Conservation (phyloP, 1,140 invertebrate genomes). For the Hylaeus anthracinus region DNA sequence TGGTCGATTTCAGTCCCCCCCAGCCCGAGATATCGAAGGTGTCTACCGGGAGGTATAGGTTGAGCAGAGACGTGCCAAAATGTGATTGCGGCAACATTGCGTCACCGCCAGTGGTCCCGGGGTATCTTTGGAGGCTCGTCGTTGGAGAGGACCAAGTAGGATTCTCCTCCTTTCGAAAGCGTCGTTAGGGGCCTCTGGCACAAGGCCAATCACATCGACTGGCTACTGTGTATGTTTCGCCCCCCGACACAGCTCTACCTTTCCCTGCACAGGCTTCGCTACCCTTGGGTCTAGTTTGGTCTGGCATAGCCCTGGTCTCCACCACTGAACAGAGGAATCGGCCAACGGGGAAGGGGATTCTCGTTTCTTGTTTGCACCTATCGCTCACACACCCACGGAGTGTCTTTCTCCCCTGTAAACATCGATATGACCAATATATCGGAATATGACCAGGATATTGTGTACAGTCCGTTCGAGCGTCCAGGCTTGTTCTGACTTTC, state of each 20-base stretch:
- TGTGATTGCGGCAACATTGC: slow-evolving; percentile 79
- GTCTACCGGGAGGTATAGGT: slow-evolving; percentile 53
- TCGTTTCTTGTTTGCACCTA: slow-evolving; percentile 78
- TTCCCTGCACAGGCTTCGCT: slow-evolving; percentile 29
- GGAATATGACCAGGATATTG: slow-evolving; percentile 69
- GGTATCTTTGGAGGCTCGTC: slow-evolving; percentile 74
- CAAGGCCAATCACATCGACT: slow-evolving; percentile 78
- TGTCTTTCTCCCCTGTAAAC: slow-evolving; percentile 63
- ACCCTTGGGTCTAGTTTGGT: slow-evolving; percentile 57
- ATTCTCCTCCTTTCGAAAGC: slow-evolving; percentile 78
- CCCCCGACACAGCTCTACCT: slow-evolving; percentile 63
- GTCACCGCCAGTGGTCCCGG: slow-evolving; percentile 72
- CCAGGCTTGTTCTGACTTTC: slow-evolving; percentile 18
- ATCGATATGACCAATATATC: slow-evolving; percentile 74
- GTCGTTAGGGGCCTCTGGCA: slow-evolving; percentile 78
- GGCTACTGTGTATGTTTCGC: slow-evolving; percentile 74
- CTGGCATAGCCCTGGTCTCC: slow-evolving; percentile 56
- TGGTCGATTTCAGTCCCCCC: slow-evolving; percentile 49
- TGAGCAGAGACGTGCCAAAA: slow-evolving; percentile 72
- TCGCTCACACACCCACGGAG: slow-evolving; percentile 40
- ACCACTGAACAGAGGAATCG: slow-evolving; percentile 32
- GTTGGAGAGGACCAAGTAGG: slow-evolving; percentile 73
- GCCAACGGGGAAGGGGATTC: slow-evolving; percentile 66
- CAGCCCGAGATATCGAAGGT: slow-evolving; percentile 60
- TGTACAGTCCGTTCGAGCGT: slow-evolving; percentile 53